Conservation (phyloP, 2,888 invertebrate species). For the Trissolcus brochymenae region DNA sequence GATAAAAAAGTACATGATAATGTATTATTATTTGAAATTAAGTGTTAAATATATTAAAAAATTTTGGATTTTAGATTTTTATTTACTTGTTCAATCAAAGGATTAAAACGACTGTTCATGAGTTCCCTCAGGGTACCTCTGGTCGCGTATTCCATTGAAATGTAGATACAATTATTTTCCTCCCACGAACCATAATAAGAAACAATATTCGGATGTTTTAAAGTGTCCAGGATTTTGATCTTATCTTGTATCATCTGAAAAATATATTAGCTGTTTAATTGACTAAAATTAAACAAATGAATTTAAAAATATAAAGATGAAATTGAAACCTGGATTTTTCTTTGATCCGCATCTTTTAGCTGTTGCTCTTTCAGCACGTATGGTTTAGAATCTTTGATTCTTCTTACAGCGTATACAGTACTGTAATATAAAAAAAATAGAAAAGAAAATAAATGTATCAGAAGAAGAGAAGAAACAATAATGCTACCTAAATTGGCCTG, state of each 20-base stretch:
- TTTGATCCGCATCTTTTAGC: not conserved
- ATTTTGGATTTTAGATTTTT: not conserved
- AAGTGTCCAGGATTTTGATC: constrained; percentile 65
- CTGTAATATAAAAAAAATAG: not conserved
- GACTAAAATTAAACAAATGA: too few species aligned
- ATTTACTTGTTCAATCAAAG: constrained; percentile 67
- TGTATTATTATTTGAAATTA: not conserved
- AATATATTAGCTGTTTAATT: too few species aligned
- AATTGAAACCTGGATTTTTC: not conserved
- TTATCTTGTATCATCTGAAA: constrained; percentile 67
- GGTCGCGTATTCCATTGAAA: constrained; percentile 92
- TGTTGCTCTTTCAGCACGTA: not conserved
- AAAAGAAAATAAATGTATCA: not conserved
- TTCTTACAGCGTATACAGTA: not conserved
- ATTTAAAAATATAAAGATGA: too few species aligned
- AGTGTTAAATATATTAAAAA: too few species aligned
- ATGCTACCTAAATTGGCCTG: not conserved
- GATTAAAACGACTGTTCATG: constrained; percentile 77
- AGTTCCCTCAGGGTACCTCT: constrained; percentile 86
- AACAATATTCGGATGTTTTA: constrained; percentile 72
- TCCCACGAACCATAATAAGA: constrained; percentile 71
- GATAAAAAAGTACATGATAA: too few species aligned
- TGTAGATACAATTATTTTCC: constrained; percentile 74
- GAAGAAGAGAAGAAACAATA: not conserved
- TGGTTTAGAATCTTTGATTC: not conserved